Evolutionary conservation across 2,888 invertebrate species (phyloP), one percentile per base, ranked within the genome.

Genomic region (Tubulanus polymorphus): DNA sequence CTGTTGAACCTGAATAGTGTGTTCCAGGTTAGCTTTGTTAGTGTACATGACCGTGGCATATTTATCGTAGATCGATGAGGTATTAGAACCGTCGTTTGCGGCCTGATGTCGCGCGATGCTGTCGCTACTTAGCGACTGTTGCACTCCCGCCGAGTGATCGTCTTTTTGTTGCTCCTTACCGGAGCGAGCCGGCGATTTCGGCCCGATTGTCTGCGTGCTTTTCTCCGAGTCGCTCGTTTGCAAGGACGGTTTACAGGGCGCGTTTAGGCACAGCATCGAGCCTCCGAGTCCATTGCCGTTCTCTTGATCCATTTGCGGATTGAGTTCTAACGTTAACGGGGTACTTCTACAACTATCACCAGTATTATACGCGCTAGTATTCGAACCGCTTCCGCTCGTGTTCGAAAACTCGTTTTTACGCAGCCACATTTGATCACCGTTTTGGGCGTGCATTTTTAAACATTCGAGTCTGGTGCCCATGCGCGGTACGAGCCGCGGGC

Each of bases 291-390:
- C 73, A 50, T 63, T 64, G 37, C 72, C 69, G 1, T 45, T 48
- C 29, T 69, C 65, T 27, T 70, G 69, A 53, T 72, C 72, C 15
- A 68, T 67, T 8, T 65, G 68, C 54, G 69, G 69, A 53, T 71
- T 74, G 6, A 75, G 64, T 62, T 76, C 76, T 25, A 76, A 63
- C 12, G 75, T 76, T 1, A 76, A 63, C 1, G 74, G 74, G 2
- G 76, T 85, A 68, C 87, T 87, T 64, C 87, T 85, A 68, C 87
- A 87, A n/a, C 87, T 87, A 54, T 87, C 88, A 1, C 87, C 73
- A 37, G 88, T 88, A 70, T 88, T 88, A 73, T 88, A 88, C 49
- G 88, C 88, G 75, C 74, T 75, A 35, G 74, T 74, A 15, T 86
- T 86, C 32, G 87, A 87, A 48, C 85, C 85, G 59, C 86, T 85